phyloP scores from a whole-genome alignment of 2,113 vertebrate species.

The Saguinus midas region DNA sequence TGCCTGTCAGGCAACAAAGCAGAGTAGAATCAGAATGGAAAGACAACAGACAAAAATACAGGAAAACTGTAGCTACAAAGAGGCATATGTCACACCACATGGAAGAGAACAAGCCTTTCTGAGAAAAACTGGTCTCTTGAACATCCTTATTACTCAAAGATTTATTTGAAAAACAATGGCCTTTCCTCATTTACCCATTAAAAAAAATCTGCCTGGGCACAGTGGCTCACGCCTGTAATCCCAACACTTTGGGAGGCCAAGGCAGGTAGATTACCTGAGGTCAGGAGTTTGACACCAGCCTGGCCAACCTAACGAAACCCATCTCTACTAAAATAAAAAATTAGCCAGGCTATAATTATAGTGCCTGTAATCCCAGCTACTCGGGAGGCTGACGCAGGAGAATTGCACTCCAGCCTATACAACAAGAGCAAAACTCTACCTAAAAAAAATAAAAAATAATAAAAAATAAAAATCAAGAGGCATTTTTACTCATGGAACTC shows the following conservation, averaged over 20 bases:
- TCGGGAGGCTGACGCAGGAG: too few species aligned
- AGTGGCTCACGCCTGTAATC: too few species aligned
- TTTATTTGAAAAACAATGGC: slow-evolving; percentile 10
- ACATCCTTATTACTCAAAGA: background rate
- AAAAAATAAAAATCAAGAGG: background rate
- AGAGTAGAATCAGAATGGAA: background rate
- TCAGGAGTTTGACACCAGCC: too few species aligned
- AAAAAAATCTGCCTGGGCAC: too few species aligned
- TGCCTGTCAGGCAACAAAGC: background rate
- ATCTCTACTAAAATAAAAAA: too few species aligned
- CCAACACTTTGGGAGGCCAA: too few species aligned
- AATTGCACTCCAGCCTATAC: too few species aligned
- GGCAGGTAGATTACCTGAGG: too few species aligned
- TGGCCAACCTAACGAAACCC: too few species aligned
- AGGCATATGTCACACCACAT: background rate
- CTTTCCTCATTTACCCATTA: background rate
- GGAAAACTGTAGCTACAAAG: background rate
- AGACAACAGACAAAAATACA: background rate
- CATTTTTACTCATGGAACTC: background rate
- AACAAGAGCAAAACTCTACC: background rate
- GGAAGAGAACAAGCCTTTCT: background rate
- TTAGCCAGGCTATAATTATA: too few species aligned
- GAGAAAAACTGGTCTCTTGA: background rate
- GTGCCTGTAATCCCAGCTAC: too few species aligned
- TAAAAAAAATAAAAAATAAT: background rate